Evolutionary conservation across 1,140 invertebrate species (phyloP), one percentile per base, ranked within the genome.

Genomic region (Lepidotrigona ventralis): DNA sequence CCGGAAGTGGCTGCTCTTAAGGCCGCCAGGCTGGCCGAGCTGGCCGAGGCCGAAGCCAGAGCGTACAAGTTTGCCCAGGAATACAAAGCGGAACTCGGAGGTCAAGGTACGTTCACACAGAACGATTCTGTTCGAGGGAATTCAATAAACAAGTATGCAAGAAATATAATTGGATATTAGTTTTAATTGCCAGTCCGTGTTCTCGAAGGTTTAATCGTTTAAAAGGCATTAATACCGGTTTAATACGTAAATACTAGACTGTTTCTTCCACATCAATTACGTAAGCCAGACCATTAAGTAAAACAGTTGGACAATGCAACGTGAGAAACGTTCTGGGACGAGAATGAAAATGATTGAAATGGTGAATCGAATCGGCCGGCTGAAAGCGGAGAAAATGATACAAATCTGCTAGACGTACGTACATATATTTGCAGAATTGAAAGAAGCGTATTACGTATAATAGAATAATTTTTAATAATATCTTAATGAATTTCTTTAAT

Each of bases 1-100:
- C 95, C 95, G 66, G 96, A 95, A 90, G 94, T 94, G 86, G 95
- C 95, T 17, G 95, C 95, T 17, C 94, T 95, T 51, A 94, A 95
- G 81, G 92, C 94, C 29, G 91, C 91, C 46, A 88, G 93, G 69
- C 79, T 94, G 15, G 90, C 91, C 17, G 93, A 94, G 79, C 88
- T 94, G 12, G 94, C 94, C 46, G 93, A 94, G 19, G 92, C 93
- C 69, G 94, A 94, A 85, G 93, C 95, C 5, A 93, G 94, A 87
- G 95, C 95, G 66, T 93, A 94, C 88, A 95, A 95, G 82, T 94
- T 94, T 56, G 94, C 91, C 0, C 92, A 95, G 86, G 92, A 88
- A 14, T 86, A 23, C 84, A 81, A 85, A 73, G 79, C 84, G 60
- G 91, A 92, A n/a, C 73, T 23, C 14, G 88, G 88, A 71, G 86